A percentile compares a stretch with the other conserved stretches of the same genome.
Evolutionary conservation across 2,797 vertebrate genomes (phyloP).

Genomic region (Lepilemur septentrionalis): DNA sequence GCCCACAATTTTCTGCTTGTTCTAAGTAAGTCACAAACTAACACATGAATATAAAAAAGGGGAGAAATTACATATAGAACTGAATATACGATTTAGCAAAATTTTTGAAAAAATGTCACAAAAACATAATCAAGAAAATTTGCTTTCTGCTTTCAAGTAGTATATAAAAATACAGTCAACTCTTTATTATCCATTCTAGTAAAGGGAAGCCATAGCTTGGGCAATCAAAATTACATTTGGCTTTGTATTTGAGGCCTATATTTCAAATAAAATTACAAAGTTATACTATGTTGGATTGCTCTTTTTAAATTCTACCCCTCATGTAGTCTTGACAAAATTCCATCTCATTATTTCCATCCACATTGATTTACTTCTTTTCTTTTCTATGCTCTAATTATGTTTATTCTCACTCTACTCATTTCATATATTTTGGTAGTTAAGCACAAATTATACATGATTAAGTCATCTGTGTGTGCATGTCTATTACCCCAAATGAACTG

Average conservation of each 20-base stretch:
- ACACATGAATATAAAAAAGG: constrained; percentile 27
- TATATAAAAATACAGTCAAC: constrained; percentile 62
- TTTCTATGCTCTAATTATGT: background rate
- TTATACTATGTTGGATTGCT: background rate
- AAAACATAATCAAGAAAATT: constrained; percentile 51
- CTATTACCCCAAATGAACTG: background rate
- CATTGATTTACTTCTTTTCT: background rate
- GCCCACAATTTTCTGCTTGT: constrained; percentile 18
- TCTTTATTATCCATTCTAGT: constrained; percentile 56
- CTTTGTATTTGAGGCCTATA: background rate
- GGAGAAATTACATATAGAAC: background rate
- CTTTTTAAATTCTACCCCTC: background rate
- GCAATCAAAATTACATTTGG: background rate
- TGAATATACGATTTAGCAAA: constrained; percentile 47
- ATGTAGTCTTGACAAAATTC: background rate
- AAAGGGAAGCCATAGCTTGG: background rate
- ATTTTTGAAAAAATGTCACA: constrained; percentile 22
- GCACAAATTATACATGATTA: background rate
- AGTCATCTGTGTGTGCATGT: background rate
- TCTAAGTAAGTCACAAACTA: constrained; percentile 28
- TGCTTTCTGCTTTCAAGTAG: constrained; percentile 40
- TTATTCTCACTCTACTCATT: background rate
- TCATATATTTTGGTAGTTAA: background rate
- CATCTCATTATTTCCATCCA: background rate
- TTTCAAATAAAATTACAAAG: constrained; percentile 13